A percentile compares a stretch with the other conserved stretches of the same genome.
phyloP scores from a whole-genome alignment of 2,797 vertebrate genomes.

The Taenioides sp. region DNA sequence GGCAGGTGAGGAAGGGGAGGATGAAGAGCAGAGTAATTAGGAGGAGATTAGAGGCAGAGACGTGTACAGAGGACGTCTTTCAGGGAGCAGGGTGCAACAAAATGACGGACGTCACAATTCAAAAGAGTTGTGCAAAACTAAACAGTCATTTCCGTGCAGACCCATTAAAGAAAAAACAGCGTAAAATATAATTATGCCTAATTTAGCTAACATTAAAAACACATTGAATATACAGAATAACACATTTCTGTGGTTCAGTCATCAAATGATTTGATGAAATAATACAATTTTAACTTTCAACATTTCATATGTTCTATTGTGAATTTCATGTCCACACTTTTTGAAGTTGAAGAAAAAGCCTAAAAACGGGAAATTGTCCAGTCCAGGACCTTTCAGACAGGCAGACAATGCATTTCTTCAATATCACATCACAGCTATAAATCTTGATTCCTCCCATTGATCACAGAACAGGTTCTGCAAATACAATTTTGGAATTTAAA shows the following conservation, averaged over 20 bases:
- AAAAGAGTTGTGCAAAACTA: not conserved
- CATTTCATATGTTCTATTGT: not conserved
- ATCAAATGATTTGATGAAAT: not conserved
- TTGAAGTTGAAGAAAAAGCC: not conserved
- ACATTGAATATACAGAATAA: too few relatives aligned
- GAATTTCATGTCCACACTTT: not conserved
- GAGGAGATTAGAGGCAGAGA: slow-evolving; percentile 60
- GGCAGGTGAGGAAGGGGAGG: slow-evolving; percentile 58
- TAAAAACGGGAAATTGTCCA: not conserved
- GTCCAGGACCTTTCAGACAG: slow-evolving; percentile 33
- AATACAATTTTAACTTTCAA: not conserved
- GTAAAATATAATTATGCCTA: not conserved
- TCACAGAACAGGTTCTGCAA: slow-evolving; percentile 80
- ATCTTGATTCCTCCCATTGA: slow-evolving; percentile 82
- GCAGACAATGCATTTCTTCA: slow-evolving; percentile 53
- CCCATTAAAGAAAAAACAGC: not conserved
- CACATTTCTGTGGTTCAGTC: not conserved
- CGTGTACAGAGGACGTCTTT: slow-evolving; percentile 58
- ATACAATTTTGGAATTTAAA: slow-evolving; percentile 83
- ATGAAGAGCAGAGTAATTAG: slow-evolving; percentile 63
- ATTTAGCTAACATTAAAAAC: not conserved
- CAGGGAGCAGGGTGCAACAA: slow-evolving; percentile 31
- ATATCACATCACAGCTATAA: slow-evolving; percentile 80
- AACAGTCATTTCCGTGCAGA: not conserved
- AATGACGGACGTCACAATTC: slow-evolving; percentile 1